These are phyloP conservation scores for Crotalus horridus DNA, from an alignment of 2,113 vertebrate species.

Conservation along the genomic window DNA sequence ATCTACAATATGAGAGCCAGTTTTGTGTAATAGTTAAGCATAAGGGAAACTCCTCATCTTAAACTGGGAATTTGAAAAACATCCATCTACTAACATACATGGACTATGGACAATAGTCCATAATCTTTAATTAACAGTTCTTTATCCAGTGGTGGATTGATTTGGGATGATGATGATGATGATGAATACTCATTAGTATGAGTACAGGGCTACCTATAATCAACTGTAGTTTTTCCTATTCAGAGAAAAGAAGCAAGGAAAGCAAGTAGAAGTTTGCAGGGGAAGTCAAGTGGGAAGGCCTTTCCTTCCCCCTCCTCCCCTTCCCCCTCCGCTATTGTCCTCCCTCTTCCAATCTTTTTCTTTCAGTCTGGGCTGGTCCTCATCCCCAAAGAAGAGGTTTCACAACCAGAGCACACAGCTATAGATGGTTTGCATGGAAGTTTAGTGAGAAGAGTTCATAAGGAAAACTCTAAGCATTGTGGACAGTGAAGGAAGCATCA, in stretches of 20 bases:
- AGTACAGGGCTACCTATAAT: constrained; percentile 8
- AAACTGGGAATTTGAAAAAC: too few relatives aligned
- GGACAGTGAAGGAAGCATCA: background rate
- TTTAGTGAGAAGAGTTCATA: background rate
- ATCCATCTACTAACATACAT: background rate
- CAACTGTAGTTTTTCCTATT: constrained; percentile 5
- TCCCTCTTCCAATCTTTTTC: background rate
- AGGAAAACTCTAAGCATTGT: background rate
- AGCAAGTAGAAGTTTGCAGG: background rate
- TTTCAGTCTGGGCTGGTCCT: background rate
- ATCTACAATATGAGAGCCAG: background rate
- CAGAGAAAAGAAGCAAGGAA: constrained; percentile 20
- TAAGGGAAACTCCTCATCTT: too few relatives aligned
- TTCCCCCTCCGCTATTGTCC: background rate
- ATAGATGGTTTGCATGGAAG: background rate
- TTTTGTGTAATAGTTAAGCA: background rate
- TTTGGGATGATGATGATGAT: background rate
- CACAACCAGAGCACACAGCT: background rate
- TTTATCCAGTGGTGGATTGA: background rate
- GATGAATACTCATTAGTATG: background rate
- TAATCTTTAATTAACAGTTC: background rate
- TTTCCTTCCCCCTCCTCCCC: background rate
- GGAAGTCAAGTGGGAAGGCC: background rate
- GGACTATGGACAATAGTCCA: background rate
- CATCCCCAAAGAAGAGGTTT: background rate